Base-by-base conservation (phyloP, 2,888 invertebrate genomes). In the Schizotus pectinicornis region DNA sequence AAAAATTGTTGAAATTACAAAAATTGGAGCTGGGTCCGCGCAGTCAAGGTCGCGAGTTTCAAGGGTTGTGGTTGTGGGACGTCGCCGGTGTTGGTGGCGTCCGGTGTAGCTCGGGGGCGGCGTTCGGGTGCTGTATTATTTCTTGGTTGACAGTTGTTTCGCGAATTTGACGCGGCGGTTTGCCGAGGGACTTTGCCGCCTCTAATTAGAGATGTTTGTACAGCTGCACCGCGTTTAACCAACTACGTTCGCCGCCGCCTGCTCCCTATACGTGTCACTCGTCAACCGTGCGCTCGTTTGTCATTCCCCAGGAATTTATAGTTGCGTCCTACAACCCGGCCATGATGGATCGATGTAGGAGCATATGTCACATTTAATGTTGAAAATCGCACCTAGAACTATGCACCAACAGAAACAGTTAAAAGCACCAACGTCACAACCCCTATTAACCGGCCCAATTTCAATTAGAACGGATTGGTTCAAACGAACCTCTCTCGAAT, bases 191-290 rank as follows among this genome's bases (percentile, higher is more conserved):
- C 60, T 56, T 51, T 35, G 55, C 64, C 62, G 64, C 57, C 62
- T 57, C 69, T 69, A 69, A 69, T 69, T 69, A 67, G 65, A 67
- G 63, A 65, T 69, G 67, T 69, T 67, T 69, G 65, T 69, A 67
- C 69, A 69, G 69, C 69, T 69, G 69, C 59, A 67, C 41, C 64
- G 51, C 59, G 57, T 63, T 63, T 54, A 61, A 62, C 59, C 64
- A 49, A 57, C 39, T 57, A 46, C 54, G 59, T 58, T 64, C 50
- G 59, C 63, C 53, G 35, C 62, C 58, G 48, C 47, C 56, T 50
- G 55, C 60, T 60, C 54, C 60, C 48, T 59, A 47, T 52, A 60
- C 63, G 55, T 65, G 60, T 62, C 64, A 61, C 58, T 66, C 67
- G 64, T 67, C 67, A 67, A 67, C 58, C 60, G 58, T 56, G 33